Conservation (phyloP, 1,140 invertebrate genomes). For the Meloidogyne chitwoodi region DNA sequence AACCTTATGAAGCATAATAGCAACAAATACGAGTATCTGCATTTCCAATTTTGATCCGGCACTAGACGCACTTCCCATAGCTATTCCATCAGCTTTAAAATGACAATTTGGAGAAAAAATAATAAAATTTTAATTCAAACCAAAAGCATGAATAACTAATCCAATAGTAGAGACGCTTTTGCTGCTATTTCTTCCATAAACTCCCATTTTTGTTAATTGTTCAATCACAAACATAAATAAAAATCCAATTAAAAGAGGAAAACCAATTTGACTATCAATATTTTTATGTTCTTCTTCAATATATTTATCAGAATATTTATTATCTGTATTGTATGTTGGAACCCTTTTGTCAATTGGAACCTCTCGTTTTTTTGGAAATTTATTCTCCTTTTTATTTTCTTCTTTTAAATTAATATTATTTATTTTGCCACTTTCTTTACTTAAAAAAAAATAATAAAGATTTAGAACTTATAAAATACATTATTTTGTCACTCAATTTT, state of each 20-base stretch:
- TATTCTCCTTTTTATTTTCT: neutral
- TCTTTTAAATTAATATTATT: neutral
- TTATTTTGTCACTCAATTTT: neutral
- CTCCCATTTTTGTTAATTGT: slow-evolving; percentile 41
- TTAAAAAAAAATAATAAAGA: neutral
- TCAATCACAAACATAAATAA: slow-evolving; percentile 96
- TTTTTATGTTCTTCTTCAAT: neutral
- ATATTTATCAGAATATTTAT: neutral
- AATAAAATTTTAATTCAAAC: slow-evolving; percentile 59
- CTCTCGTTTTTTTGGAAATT: slow-evolving; percentile 11
- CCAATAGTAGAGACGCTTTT: slow-evolving; percentile 87
- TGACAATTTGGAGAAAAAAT: neutral
- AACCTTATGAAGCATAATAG: slow-evolving; percentile 97
- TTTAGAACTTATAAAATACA: neutral
- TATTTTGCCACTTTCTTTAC: neutral
- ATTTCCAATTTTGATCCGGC: slow-evolving; percentile 83
- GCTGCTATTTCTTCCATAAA: slow-evolving; percentile 64
- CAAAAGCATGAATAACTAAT: slow-evolving; percentile 90
- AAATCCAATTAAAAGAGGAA: slow-evolving; percentile 79
- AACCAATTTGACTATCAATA: slow-evolving; percentile 66
- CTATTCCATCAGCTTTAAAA: slow-evolving; percentile 82
- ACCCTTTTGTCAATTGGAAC: neutral
- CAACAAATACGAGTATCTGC: slow-evolving; percentile 86
- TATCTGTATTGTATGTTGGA: neutral
- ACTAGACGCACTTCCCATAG: slow-evolving; percentile 88